Base-by-base conservation (phyloP, 1,140 invertebrate genomes). In the Drosophila arizonae region DNA sequence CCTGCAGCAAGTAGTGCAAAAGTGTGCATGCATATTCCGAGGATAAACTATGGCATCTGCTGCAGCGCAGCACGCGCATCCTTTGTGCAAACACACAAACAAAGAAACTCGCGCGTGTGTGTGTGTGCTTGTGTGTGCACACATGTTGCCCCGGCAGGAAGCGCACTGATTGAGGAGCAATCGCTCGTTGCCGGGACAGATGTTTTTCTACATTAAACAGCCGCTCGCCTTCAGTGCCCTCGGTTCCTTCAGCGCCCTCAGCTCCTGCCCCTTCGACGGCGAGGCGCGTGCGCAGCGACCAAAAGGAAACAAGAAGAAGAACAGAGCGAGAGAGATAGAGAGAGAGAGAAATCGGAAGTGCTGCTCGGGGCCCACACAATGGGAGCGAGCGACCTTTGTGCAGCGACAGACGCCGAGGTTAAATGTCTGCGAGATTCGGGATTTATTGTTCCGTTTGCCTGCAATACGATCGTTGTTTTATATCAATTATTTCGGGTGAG, bases 151-250 rank as follows among this genome's bases (percentile, higher is more conserved):
- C 57, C 36, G 66, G 39, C 82, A 86, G 82, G 82, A 86, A 87
- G 84, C 82, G 82, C 82, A 86, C 82, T 86, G 82, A 86, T 86
- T 86, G 82, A 86, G 82, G 76, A 80, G 82, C 81, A 86, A 81
- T 74, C 72, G 46, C 45, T 71, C 60, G 64, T 61, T 52, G 63
- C 71, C 72, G 72, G 84, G 84, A 82, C 82, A 87, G 82, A 87
- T 87, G 82, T 87, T 87, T 87, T 39, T 82, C 54, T 33, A 63
- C 66, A 62, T 70, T 61, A 74, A 74, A 62, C 70, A 72, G 66
- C 54, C 72, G 72, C 54, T 66, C 3, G 15, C 17, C 36, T 39
- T 39, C 36, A 39, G 36, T 36, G 17, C 26, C 36, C 11, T 39
- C 36, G 11, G 36, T 36, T n/a, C 26, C 41, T 28, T 65, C 33